Evolutionary conservation across 2,888 invertebrate genomes (phyloP).

Genomic region (Tetranychus piercei): DNA sequence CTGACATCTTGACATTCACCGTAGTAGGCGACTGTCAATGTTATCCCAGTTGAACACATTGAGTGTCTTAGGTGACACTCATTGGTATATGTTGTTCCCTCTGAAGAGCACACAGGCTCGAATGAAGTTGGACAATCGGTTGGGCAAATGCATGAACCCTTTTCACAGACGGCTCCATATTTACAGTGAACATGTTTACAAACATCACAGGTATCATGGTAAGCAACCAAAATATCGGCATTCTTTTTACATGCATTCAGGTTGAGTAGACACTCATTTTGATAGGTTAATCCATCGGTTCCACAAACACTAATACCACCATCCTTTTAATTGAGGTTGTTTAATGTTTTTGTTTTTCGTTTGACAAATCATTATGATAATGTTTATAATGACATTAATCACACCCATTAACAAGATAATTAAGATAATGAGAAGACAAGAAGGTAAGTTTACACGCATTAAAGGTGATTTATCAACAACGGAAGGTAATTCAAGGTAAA

Average conservation of each 20-base stretch:
- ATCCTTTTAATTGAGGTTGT: background rate
- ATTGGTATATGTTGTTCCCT: slow-evolving; percentile 41
- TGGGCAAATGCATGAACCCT: slow-evolving; percentile 67
- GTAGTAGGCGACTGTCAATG: slow-evolving; percentile 7
- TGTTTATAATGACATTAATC: background rate
- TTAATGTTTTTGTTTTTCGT: background rate
- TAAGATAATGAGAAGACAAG: background rate
- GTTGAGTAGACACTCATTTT: slow-evolving; percentile 63
- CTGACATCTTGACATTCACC: slow-evolving; percentile 5
- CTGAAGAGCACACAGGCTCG: slow-evolving; percentile 24
- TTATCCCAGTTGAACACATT: slow-evolving; percentile 44
- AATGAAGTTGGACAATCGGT: slow-evolving; percentile 44
- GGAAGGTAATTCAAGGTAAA: too few relatives aligned
- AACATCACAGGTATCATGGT: slow-evolving; percentile 71
- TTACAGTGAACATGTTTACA: slow-evolving; percentile 53
- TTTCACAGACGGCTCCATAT: slow-evolving; percentile 59
- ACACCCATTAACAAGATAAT: background rate
- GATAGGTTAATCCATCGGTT: slow-evolving; percentile 64
- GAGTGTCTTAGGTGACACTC: slow-evolving; percentile 60
- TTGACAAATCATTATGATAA: background rate
- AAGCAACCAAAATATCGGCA: slow-evolving; percentile 51
- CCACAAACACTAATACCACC: slow-evolving; percentile 51
- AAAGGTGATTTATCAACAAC: background rate
- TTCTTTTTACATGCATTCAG: slow-evolving; percentile 52
- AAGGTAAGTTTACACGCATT: background rate